Evolutionary conservation across 2,113 vertebrate genomes (phyloP).

Genomic region (Hoplias malabaricus): DNA sequence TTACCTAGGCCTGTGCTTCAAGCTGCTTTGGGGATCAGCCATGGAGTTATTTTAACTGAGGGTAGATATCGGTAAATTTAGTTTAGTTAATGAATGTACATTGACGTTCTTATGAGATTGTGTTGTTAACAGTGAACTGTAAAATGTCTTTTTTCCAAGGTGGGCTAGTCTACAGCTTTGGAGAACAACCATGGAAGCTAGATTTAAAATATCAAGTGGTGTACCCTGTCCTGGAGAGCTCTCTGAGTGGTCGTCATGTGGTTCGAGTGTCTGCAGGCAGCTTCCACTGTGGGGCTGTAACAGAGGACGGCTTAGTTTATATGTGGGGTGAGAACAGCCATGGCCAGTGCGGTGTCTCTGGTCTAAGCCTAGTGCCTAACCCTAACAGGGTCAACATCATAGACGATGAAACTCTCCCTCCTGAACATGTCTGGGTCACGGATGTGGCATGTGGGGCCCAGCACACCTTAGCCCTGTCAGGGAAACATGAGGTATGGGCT

Average conservation of each 20-base stretch:
- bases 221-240: constrained; percentile 78
- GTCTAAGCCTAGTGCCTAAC: constrained; percentile 72
- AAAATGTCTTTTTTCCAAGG: constrained; percentile 64
- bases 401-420: constrained; percentile 81
- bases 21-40: constrained; percentile 83
- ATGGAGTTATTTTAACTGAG: constrained; percentile 87
- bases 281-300: constrained; percentile 88
- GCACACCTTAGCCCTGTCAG: constrained; percentile 88
- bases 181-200: constrained; percentile 83
- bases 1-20: constrained; percentile 84
- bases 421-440: constrained; percentile 75
- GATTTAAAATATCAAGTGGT: constrained; percentile 59
- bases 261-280: constrained; percentile 86
- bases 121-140: not conserved
- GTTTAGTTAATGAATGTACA: no score
- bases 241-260: constrained; percentile 75
- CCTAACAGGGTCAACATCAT: constrained; percentile 80
- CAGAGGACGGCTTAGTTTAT: constrained; percentile 80
- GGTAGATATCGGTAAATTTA: constrained; percentile 74
- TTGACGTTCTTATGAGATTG: no score
- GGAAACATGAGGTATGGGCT: constrained; percentile 91
- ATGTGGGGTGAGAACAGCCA: constrained; percentile 95
- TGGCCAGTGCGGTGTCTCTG: constrained; percentile 86
- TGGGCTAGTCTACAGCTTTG: constrained; percentile 90
- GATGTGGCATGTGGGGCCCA: constrained; percentile 90